Percentiles rank a stretch among this genome's conserved stretches.
Evolutionary conservation across 2,797 vertebrate species (phyloP).

Genomic region (Oophaga sylvatica): DNA sequence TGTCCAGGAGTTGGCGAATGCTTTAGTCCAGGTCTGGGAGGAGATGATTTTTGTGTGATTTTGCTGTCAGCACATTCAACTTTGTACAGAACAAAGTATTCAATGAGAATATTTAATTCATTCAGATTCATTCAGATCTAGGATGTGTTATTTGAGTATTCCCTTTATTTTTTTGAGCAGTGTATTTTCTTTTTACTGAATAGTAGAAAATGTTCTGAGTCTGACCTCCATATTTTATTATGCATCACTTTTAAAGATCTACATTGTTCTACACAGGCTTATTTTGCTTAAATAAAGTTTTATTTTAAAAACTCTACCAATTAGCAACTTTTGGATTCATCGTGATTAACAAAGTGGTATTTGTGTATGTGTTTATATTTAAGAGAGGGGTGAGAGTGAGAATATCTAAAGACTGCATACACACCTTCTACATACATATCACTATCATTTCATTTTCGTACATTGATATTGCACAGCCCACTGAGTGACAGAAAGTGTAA

Average conservation of each 20-base stretch:
- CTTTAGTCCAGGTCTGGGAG: no score
- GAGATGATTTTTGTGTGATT: no score
- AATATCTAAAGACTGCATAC: neutral
- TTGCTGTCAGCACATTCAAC: no score
- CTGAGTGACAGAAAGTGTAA: slow-evolving; percentile 14
- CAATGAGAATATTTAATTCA: no score
- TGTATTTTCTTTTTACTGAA: no score
- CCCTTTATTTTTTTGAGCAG: no score
- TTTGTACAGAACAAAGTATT: no score
- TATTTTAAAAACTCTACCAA: neutral
- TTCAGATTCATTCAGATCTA: no score
- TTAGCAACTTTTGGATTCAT: neutral
- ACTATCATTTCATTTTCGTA: slow-evolving; percentile 16
- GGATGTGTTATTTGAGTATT: no score
- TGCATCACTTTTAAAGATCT: neutral
- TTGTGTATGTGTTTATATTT: neutral
- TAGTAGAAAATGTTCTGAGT: neutral
- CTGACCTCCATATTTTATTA: neutral
- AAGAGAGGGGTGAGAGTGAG: neutral
- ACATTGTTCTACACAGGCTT: neutral
- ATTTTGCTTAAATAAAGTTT: neutral
- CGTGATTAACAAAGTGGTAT: neutral
- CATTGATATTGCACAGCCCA: slow-evolving; percentile 10
- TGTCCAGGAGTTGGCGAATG: no score
- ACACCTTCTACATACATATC: neutral